A percentile compares a stretch with the other conserved stretches of the same genome.
phyloP scores from a whole-genome alignment of 35 echinoderm and acorn worm genomes.

The Lytechinus pictus region DNA sequence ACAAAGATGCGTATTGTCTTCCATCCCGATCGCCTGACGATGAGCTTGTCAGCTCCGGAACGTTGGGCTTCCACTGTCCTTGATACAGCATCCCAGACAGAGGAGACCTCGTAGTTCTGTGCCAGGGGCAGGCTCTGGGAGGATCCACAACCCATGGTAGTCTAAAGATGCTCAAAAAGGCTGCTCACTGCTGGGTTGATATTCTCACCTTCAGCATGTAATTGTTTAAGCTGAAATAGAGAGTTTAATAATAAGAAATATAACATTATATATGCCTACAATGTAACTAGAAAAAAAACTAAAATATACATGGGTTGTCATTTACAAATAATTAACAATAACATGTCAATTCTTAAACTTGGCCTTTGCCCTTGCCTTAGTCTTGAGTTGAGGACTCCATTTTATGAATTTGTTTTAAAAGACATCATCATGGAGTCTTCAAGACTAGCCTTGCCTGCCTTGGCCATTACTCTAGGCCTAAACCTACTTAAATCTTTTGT shows the following conservation, averaged over 20 bases:
- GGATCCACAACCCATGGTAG: conserved; percentile 69
- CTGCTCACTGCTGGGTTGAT: not conserved
- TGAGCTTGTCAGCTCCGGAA: conserved; percentile 29
- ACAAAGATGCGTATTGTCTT: conserved; percentile 78
- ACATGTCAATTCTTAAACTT: too few species aligned
- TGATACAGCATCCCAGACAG: conserved; percentile 63
- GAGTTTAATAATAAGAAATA: not conserved
- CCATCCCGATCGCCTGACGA: conserved; percentile 75
- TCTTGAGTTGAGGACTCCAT: too few species aligned
- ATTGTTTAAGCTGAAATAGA: not conserved
- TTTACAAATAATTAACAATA: too few species aligned
- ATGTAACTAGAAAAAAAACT: too few species aligned
- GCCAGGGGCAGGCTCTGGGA: conserved; percentile 42
- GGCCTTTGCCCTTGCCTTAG: too few species aligned
- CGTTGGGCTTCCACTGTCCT: conserved; percentile 52
- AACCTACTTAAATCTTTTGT: too few species aligned
- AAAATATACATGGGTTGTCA: too few species aligned
- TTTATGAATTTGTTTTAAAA: too few species aligned
- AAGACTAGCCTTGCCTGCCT: too few species aligned
- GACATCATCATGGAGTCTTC: too few species aligned
- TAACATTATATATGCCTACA: too few species aligned
- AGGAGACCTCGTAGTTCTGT: conserved; percentile 47
- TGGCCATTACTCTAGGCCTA: too few species aligned
- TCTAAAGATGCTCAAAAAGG: not conserved
- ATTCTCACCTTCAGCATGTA: not conserved